A percentile compares a stretch with the other conserved stretches of the same genome.
phyloP scores from a whole-genome alignment of 2,113 vertebrate species.

The Orientallactaga bullata region DNA sequence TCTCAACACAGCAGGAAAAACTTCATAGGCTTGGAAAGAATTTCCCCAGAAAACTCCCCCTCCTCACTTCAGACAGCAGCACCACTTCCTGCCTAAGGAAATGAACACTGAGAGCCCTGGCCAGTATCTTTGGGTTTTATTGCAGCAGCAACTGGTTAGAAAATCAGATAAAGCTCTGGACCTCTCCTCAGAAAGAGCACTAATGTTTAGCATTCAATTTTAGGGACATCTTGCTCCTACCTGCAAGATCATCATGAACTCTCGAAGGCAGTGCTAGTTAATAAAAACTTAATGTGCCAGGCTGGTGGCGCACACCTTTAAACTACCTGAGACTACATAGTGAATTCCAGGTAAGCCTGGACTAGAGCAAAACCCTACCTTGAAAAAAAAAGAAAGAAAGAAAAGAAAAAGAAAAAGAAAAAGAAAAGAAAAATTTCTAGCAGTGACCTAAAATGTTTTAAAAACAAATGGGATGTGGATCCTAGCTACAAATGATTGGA shows the following conservation, averaged over 20 bases:
- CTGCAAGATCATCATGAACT: background rate
- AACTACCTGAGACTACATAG: too few relatives aligned
- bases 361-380: too few relatives aligned
- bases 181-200: background rate
- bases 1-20: background rate
- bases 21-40: background rate
- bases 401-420: too few relatives aligned
- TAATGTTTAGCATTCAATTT: background rate
- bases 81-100: background rate
- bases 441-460: background rate
- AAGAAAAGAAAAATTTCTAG: background rate
- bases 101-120: background rate
- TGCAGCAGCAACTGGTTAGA: background rate
- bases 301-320: too few relatives aligned
- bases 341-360: too few relatives aligned
- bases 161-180: background rate
- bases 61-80: background rate
- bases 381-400: too few relatives aligned
- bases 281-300: background rate
- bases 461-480: background rate
- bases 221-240: background rate
- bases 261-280: background rate
- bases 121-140: background rate
- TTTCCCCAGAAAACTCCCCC: background rate
- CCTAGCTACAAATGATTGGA: too few relatives aligned